These are phyloP conservation scores for Valencia hispanica DNA, from an alignment of 2,797 vertebrate genomes.

Conservation along the genomic window DNA sequence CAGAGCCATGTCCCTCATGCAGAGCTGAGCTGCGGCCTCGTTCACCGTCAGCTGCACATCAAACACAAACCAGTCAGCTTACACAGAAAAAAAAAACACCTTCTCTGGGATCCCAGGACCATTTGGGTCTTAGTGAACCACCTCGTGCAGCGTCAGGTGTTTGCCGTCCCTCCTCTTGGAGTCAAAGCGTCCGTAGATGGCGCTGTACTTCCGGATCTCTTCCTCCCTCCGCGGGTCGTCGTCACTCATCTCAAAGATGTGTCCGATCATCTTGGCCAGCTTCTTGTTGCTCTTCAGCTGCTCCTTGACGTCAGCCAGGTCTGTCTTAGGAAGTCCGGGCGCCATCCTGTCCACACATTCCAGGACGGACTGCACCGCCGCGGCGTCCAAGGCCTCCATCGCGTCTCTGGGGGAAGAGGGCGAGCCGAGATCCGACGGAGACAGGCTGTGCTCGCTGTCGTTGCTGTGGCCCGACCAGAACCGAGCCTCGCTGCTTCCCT, in stretches of 20 bases:
- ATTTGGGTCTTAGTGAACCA: constrained; percentile 34
- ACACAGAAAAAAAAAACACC: not conserved
- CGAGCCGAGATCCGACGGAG: constrained; percentile 92
- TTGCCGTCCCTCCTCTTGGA: constrained; percentile 97
- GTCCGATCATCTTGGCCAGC: constrained; percentile 96
- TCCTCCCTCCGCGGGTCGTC: constrained; percentile 93
- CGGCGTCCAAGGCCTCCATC: constrained; percentile 89
- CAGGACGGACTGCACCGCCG: constrained; percentile 90
- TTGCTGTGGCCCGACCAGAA: constrained; percentile 93
- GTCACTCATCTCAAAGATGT: constrained; percentile 95
- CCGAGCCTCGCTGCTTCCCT: constrained; percentile 78
- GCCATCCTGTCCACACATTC: constrained; percentile 96
- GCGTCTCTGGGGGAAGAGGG: constrained; percentile 93
- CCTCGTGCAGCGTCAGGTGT: constrained; percentile 97
- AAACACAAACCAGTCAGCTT: constrained; percentile 42
- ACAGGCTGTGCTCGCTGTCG: constrained; percentile 94
- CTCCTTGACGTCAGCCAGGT: constrained; percentile 89
- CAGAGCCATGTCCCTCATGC: constrained; percentile 92
- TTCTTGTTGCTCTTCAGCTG: constrained; percentile 96
- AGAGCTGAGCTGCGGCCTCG: constrained; percentile 96
- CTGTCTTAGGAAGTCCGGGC: constrained; percentile 86
- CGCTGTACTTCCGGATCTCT: constrained; percentile 97
- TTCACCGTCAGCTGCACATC: constrained; percentile 92
- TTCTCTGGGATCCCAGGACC: not conserved
- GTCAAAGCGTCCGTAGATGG: constrained; percentile 98